Evolutionary conservation across 2,888 invertebrate genomes (phyloP).

Genomic region (Synergus japonicus): DNA sequence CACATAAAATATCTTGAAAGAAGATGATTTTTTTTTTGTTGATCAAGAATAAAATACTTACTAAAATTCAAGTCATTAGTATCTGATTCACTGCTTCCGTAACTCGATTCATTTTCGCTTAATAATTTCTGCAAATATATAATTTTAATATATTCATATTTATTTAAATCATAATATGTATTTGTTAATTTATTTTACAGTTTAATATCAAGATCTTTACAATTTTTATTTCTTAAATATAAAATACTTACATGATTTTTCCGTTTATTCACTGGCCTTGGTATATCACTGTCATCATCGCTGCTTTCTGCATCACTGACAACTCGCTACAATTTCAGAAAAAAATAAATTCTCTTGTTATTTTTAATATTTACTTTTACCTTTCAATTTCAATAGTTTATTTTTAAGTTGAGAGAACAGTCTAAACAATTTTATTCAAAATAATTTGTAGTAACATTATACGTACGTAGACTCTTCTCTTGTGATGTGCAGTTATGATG

Average conservation of each 20-base stretch:
- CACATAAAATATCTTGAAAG: neutral
- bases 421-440: conserved; percentile 7
- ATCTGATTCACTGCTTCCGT: conserved; percentile 57
- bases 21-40: neutral
- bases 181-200: conserved; percentile 15
- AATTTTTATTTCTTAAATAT: conserved; percentile 8
- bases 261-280: conserved; percentile 61
- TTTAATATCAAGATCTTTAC: neutral
- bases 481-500: conserved; percentile 63
- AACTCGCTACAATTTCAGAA: conserved; percentile 77
- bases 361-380: neutral
- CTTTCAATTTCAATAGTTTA: neutral
- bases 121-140: conserved; percentile 61
- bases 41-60: conserved; percentile 48
- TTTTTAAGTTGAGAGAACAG: neutral
- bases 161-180: neutral
- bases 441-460: conserved; percentile 28
- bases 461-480: conserved; percentile 68
- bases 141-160: conserved; percentile 4
- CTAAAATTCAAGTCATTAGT: conserved; percentile 55
- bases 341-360: conserved; percentile 1
- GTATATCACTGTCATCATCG: conserved; percentile 66
- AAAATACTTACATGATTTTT: conserved; percentile 66
- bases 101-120: conserved; percentile 64
- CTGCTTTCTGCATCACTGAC: conserved; percentile 78